Evolutionary conservation across 2,113 vertebrate genomes (phyloP).

Genomic region (Pangasianodon hypophthalmus): DNA sequence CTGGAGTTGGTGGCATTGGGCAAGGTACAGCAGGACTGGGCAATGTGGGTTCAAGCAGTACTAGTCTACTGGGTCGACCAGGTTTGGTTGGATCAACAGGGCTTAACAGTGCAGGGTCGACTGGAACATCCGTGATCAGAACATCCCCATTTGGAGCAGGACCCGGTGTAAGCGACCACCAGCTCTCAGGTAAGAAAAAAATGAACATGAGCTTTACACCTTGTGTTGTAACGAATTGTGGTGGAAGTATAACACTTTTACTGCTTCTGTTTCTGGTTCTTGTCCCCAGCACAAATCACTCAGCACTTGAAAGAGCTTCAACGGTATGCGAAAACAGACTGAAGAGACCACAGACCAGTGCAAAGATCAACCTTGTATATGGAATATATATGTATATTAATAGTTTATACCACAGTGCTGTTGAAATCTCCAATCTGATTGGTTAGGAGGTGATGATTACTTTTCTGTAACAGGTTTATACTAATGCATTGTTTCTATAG

Average conservation of each 20-base stretch:
- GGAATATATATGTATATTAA: conserved; percentile 3
- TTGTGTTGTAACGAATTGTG: neutral
- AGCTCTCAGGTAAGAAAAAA: conserved; percentile 52
- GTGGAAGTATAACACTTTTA: neutral
- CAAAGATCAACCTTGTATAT: neutral
- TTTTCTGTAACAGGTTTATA: neutral
- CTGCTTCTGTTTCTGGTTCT: neutral
- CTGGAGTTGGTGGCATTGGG: neutral
- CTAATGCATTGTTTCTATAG: neutral
- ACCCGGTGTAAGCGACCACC: neutral
- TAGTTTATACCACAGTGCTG: neutral
- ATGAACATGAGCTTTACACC: neutral
- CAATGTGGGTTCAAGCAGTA: neutral
- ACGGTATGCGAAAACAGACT: conserved; percentile 62
- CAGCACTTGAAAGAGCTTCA: conserved; percentile 66
- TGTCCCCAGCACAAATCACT: conserved; percentile 48
- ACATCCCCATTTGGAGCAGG: conserved; percentile 42
- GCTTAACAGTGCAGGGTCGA: neutral
- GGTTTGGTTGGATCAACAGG: conserved; percentile 26
- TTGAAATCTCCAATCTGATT: neutral
- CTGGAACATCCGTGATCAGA: neutral
- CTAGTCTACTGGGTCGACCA: neutral
- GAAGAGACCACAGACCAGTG: conserved; percentile 44
- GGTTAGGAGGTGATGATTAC: neutral
- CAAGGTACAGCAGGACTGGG: neutral